phyloP scores from a whole-genome alignment of 2,797 vertebrate species.

The Acanthurus tractus region DNA sequence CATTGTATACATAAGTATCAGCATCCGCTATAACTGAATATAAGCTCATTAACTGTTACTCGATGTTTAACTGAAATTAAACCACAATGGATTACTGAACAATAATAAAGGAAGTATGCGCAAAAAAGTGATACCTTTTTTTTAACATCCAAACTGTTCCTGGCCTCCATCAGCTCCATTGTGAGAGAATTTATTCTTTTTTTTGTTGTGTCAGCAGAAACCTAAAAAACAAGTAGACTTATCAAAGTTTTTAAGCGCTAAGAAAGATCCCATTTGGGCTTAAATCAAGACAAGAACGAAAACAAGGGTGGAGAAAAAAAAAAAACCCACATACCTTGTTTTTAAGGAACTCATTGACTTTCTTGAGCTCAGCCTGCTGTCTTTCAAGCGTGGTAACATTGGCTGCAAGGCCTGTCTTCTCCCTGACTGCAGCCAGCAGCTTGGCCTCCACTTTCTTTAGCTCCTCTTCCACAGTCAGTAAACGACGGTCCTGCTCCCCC shows the following conservation, averaged over 20 bases:
- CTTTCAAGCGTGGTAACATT: slow-evolving; percentile 90
- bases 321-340: slow-evolving; percentile 88
- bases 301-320: background rate
- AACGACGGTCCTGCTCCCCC: slow-evolving; percentile 88
- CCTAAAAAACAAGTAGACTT: slow-evolving; percentile 74
- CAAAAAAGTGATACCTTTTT: slow-evolving; percentile 83
- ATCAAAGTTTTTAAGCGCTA: too few relatives aligned
- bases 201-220: slow-evolving; percentile 91
- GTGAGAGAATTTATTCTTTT: slow-evolving; percentile 91
- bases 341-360: slow-evolving; percentile 92
- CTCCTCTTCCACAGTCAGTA: slow-evolving; percentile 89
- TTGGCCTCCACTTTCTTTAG: slow-evolving; percentile 90
- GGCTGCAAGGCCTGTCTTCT: slow-evolving; percentile 90
- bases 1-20: background rate
- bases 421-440: slow-evolving; percentile 87
- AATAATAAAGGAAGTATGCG: background rate
- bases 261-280: background rate
- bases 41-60: background rate
- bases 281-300: background rate
- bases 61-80: background rate
- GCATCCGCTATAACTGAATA: background rate
- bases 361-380: slow-evolving; percentile 90
- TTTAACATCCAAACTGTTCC: slow-evolving; percentile 89
- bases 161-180: slow-evolving; percentile 92
- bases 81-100: background rate